Conservation (phyloP, 2,797 vertebrate species). For the Epinephelus awoara region DNA sequence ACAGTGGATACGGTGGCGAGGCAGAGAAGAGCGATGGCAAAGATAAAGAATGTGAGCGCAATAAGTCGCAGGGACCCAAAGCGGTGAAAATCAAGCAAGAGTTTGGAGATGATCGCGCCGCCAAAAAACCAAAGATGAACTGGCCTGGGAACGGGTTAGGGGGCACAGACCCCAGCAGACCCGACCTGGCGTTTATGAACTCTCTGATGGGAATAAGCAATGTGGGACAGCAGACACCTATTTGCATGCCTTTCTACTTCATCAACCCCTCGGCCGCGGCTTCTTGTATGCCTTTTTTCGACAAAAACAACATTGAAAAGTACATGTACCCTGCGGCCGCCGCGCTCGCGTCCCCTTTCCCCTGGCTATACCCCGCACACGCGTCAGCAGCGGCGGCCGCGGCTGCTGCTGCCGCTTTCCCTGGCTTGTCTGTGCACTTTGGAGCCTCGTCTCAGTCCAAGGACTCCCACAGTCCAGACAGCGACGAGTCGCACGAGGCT, state of each 20-base stretch:
- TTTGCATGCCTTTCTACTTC: conserved; percentile 96
- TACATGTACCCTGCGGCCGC: conserved; percentile 89
- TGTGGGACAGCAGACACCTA: conserved; percentile 91
- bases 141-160: conserved; percentile 72
- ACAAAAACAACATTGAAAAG: conserved; percentile 92
- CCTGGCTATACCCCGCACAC: conserved; percentile 91
- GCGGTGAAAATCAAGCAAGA: conserved; percentile 92
- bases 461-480: conserved; percentile 75
- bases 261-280: conserved; percentile 94
- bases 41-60: conserved; percentile 83
- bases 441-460: conserved; percentile 72
- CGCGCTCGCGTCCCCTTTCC: conserved; percentile 86
- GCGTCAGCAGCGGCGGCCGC: conserved; percentile 82
- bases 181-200: conserved; percentile 91
- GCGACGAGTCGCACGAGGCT: conserved; percentile 71
- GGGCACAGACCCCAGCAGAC: conserved; percentile 78
- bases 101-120: conserved; percentile 88
- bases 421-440: conserved; percentile 86
- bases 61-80: conserved; percentile 71
- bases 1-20: conserved; percentile 97
- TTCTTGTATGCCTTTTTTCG: conserved; percentile 93
- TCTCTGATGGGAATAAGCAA: conserved; percentile 92
- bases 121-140: conserved; percentile 91
- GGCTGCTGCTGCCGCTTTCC: conserved; percentile 84
- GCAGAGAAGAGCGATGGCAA: conserved; percentile 87